These are phyloP conservation scores for Agonopterix alstromeriana DNA, from an alignment of 2,888 invertebrate genomes.

Conservation along the genomic window DNA sequence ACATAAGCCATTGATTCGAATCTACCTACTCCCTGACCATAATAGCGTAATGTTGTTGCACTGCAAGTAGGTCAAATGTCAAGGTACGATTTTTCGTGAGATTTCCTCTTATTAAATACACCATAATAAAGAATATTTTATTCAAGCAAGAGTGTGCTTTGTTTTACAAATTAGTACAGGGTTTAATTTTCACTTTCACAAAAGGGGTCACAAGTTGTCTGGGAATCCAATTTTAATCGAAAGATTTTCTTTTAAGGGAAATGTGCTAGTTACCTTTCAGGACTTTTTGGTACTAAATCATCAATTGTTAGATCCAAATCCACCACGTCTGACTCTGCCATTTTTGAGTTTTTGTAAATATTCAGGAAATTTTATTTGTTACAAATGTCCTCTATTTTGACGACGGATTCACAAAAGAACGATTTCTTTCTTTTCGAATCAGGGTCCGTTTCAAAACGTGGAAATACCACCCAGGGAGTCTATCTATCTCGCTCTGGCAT, in stretches of 20 bases:
- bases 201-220: too few species aligned
- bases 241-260: too few species aligned
- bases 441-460: too few species aligned
- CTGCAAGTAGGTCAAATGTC: conserved; percentile 57
- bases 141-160: too few species aligned
- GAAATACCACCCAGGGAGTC: too few species aligned
- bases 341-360: conserved; percentile 30
- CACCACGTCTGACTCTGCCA: conserved; percentile 66
- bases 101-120: too few species aligned
- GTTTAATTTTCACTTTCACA: too few species aligned
- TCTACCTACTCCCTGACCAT: conserved; percentile 17
- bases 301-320: conserved; percentile 66
- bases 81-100: conserved; percentile 22
- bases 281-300: conserved; percentile 69
- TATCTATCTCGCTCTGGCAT: too few species aligned
- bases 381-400: conserved; percentile 45
- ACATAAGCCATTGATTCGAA: not conserved
- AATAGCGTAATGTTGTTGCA: conserved; percentile 13
- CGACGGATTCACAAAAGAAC: conserved; percentile 54
- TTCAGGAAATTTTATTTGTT: conserved; percentile 15
- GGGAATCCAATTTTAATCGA: too few species aligned
- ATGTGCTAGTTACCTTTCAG: conserved; percentile 51
- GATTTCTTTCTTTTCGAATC: not conserved
- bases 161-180: too few species aligned
- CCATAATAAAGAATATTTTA: too few species aligned